These are phyloP conservation scores for Pangasius larnaudii DNA, from an alignment of 2,797 vertebrate genomes.

Conservation along the genomic window DNA sequence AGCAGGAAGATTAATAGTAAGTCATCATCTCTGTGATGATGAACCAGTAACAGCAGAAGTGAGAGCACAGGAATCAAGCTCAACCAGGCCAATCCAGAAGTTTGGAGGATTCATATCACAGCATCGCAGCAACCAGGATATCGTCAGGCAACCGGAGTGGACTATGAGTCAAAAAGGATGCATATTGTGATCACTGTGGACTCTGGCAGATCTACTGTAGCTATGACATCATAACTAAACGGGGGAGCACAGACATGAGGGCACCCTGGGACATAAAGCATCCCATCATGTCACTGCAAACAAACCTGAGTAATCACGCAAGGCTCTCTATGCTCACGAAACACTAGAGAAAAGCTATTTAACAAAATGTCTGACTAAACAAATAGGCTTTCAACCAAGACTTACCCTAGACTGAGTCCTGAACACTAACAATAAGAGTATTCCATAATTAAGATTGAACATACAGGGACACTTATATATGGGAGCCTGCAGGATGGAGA, in stretches of 20 bases:
- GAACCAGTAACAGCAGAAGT: neutral
- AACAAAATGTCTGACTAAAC: neutral
- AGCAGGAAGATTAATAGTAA: neutral
- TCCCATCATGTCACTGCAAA: neutral
- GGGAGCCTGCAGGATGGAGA: neutral
- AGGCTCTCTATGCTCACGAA: neutral
- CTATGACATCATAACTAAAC: neutral
- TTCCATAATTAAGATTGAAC: neutral
- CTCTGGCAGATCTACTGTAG: neutral
- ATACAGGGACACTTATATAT: neutral
- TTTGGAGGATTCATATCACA: neutral
- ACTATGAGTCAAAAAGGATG: neutral
- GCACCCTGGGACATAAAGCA: neutral
- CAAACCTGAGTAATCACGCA: neutral
- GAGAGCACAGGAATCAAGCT: neutral
- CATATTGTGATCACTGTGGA: neutral
- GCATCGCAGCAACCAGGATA: neutral
- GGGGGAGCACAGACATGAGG: neutral
- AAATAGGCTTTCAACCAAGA: neutral
- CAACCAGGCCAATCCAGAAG: neutral
- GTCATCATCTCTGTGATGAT: neutral
- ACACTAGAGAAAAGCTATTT: neutral
- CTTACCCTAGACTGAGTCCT: neutral
- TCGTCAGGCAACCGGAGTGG: neutral
- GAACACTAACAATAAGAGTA: neutral